Conservation (phyloP, 1,140 invertebrate genomes). For the Drosophila subobscura region DNA sequence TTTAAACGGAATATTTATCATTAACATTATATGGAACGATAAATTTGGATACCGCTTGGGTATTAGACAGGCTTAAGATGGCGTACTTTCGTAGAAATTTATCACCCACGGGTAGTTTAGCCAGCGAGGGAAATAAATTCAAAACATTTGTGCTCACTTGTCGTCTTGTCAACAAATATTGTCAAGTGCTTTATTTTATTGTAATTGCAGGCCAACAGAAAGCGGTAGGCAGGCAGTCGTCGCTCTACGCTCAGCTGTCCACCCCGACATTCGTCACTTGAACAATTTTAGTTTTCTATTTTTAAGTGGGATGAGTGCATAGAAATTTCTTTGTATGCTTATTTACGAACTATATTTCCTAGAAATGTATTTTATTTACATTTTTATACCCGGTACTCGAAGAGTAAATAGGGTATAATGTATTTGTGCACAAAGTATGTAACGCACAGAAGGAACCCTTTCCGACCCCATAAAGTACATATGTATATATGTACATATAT, state of each 20-base stretch:
- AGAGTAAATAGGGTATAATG: no score
- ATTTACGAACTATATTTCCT: background rate
- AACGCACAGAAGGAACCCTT: no score
- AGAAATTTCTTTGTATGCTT: slow-evolving; percentile 1
- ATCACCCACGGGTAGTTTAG: slow-evolving; percentile 45
- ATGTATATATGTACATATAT: no score
- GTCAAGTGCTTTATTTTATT: slow-evolving; percentile 14
- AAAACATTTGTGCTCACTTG: slow-evolving; percentile 23
- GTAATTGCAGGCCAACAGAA: slow-evolving; percentile 28
- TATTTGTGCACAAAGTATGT: no score
- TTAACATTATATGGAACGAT: slow-evolving; percentile 47
- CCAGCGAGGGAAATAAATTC: slow-evolving; percentile 52
- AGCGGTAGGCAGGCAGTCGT: slow-evolving; percentile 20
- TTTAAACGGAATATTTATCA: slow-evolving; percentile 57
- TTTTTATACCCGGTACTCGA: no score
- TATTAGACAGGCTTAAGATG: slow-evolving; percentile 57
- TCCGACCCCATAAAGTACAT: no score
- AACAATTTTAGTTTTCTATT: slow-evolving; percentile 22
- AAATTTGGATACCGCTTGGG: slow-evolving; percentile 30
- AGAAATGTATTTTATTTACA: background rate
- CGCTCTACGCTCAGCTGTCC: slow-evolving; percentile 12
- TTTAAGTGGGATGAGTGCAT: background rate
- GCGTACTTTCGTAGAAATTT: slow-evolving; percentile 37
- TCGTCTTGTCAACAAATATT: slow-evolving; percentile 31
- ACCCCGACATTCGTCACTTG: slow-evolving; percentile 28